Percentiles rank a stretch among this genome's conserved stretches.
Evolutionary conservation across 2,797 vertebrate species (phyloP).

Genomic region (Tamandua tetradactyla): DNA sequence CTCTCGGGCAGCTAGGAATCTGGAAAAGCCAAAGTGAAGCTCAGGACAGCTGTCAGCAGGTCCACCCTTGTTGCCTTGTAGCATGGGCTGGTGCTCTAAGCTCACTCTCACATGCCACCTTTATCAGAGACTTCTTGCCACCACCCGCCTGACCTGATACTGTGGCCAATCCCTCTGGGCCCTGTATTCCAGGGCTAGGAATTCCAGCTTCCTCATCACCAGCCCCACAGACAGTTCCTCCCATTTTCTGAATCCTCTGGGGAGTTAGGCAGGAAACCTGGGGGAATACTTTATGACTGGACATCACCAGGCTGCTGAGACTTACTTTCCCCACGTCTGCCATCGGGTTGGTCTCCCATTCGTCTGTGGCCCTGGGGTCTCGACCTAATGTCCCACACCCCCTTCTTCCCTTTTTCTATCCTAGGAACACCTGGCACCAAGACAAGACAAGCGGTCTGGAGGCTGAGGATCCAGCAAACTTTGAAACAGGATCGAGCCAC

Average conservation of each 20-base stretch:
- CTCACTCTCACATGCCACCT: not conserved
- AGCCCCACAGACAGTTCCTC: not conserved
- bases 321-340: not conserved
- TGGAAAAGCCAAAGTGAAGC: conserved; percentile 17
- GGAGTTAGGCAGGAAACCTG: not conserved
- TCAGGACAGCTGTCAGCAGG: not conserved
- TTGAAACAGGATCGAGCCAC: not conserved
- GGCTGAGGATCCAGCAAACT: not conserved
- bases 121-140: conserved; percentile 38
- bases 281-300: not conserved
- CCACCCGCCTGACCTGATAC: not conserved
- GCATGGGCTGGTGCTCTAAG: not conserved
- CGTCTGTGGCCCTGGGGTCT: not conserved
- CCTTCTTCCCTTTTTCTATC: not conserved
- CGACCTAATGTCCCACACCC: not conserved
- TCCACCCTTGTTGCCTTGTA: not conserved
- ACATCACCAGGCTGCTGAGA: not conserved
- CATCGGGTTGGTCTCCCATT: not conserved
- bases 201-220: not conserved
- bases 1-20: not conserved
- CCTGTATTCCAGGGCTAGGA: not conserved
- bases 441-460: not conserved
- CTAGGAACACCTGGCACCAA: not conserved
- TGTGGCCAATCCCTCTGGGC: not conserved
- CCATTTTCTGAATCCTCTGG: not conserved